Base-by-base conservation (phyloP, 2,113 vertebrate genomes). In the Halcyon senegalensis region DNA sequence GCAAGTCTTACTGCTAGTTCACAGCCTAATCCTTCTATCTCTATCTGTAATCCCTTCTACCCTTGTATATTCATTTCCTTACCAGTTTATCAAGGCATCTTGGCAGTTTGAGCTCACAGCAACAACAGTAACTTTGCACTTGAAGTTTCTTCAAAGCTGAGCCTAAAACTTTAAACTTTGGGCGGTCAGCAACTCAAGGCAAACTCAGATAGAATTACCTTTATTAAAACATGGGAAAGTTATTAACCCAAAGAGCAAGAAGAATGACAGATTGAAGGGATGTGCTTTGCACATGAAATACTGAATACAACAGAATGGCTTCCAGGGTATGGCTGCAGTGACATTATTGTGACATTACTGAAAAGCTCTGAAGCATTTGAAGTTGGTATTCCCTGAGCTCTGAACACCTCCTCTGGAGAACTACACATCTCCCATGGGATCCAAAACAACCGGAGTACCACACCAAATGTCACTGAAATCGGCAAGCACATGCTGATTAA, bases 1-100 rank as follows among this genome's bases (percentile, higher is more conserved):
- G 87, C 84, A 87, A 84, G 46, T 53, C 84, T 87, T 84, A 77
- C 75, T 93, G 77, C 75, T 90, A 75, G 77, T 96, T 96, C 87
- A 82, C 59, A 93, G 76, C 27, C 62, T 96, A 96, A 97, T 97
- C 91, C 72, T 46, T 66, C 94, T 95, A 96, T 96, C 89, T 93
- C 67, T 94, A 66, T 73, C 85, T 93, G 60, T 97, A 94, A 95
- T 97, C 80, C 96, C 67, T 93, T 75, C 87, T 87, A 79, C 88
- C 81, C 73, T 94, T 81, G 90, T 80, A 94, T 70, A 82, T 96
- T 95, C 73, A 94, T 95, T 95, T 97, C 67, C 73, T 75, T 87
- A 91, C 83, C 55, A 76, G 70, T 90, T 96, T 95, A 93, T 97
- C 80, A 13, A 82, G 56, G 50, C 63, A 92, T 95, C 81, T 91